These are phyloP conservation scores for Equus quagga DNA, from an alignment of 2,113 vertebrate genomes.

Conservation along the genomic window DNA sequence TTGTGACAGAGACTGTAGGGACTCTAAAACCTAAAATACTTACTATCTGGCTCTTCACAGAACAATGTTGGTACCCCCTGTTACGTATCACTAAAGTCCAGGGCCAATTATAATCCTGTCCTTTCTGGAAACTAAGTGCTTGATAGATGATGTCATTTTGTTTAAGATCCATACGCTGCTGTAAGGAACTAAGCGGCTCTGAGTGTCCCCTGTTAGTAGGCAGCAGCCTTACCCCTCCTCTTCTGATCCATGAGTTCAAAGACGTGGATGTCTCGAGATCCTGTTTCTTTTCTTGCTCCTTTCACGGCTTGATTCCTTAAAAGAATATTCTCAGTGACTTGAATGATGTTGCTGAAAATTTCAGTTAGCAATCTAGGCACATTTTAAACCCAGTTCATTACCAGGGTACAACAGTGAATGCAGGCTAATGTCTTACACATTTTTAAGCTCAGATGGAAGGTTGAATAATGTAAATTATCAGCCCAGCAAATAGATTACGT, in stretches of 20 bases:
- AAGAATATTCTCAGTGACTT: not conserved
- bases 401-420: not conserved
- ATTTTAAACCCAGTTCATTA: constrained; percentile 37
- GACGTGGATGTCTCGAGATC: not conserved
- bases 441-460: constrained; percentile 6
- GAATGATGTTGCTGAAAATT: constrained; percentile 28
- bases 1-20: not conserved
- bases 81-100: not conserved
- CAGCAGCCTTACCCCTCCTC: not conserved
- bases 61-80: constrained; percentile 24
- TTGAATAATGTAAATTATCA: constrained; percentile 24
- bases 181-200: not conserved
- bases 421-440: not conserved
- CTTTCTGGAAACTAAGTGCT: not conserved
- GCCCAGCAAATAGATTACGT: not conserved
- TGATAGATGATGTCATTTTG: not conserved
- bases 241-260: not conserved
- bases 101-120: not conserved
- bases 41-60: not conserved
- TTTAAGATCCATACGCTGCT: not conserved
- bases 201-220: not conserved
- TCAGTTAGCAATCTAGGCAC: constrained; percentile 25
- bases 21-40: not conserved
- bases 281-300: not conserved
- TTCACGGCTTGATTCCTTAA: not conserved